Evolutionary conservation across 1,140 invertebrate species (phyloP).

Genomic region (Brachionus asplanchnoidis): DNA sequence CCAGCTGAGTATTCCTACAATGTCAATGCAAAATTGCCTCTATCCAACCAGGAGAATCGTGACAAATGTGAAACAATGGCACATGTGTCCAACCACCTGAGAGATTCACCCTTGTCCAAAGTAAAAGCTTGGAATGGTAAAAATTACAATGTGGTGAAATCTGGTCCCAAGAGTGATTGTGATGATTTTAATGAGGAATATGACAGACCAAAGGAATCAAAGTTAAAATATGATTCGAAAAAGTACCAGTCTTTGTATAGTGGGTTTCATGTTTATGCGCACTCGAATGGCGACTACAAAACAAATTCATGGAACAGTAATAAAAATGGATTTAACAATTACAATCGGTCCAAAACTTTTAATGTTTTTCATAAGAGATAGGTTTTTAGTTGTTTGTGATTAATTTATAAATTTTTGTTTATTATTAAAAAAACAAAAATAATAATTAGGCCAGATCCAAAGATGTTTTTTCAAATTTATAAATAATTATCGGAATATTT

Average conservation of each 20-base stretch:
- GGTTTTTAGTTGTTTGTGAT: background rate
- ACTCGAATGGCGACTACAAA: background rate
- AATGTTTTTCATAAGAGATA: conserved; percentile 32
- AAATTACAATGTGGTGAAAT: background rate
- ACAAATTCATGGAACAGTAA: background rate
- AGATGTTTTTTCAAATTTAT: background rate
- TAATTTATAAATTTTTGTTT: background rate
- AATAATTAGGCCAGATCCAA: background rate
- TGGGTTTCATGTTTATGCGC: conserved; percentile 25
- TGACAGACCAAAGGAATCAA: conserved; percentile 13
- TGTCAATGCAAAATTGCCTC: background rate
- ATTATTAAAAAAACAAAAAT: background rate
- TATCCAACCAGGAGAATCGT: background rate
- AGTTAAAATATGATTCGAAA: background rate
- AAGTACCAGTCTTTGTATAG: conserved; percentile 25
- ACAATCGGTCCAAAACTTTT: conserved; percentile 6
- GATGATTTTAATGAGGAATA: background rate
- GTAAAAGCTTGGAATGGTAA: background rate
- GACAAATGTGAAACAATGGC: background rate
- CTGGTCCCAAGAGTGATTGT: background rate
- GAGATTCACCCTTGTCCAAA: background rate
- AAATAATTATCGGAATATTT: background rate
- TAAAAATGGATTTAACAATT: background rate
- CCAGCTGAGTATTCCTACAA: background rate
- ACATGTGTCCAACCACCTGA: background rate